A percentile compares a stretch with the other conserved stretches of the same genome.
These are phyloP conservation scores for Melanophora roralis DNA, from an alignment of 2,888 invertebrate species.

Conservation along the genomic window DNA sequence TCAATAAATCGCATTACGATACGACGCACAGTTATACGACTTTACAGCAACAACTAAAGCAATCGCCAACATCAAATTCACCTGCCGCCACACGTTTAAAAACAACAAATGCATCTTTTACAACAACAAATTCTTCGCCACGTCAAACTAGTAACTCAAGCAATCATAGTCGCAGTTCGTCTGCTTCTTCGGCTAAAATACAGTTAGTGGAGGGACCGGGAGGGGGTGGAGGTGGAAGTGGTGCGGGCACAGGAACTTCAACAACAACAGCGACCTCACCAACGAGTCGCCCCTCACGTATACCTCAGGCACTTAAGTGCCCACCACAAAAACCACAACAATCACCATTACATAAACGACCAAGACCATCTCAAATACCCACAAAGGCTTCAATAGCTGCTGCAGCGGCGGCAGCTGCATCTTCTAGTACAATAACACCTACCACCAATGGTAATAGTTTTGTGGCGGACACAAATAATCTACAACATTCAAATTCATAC, in stretches of 20 bases:
- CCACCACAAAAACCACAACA: conserved; percentile 72
- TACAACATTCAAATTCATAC: conserved; percentile 71
- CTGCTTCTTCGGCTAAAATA: conserved; percentile 73
- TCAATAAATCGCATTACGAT: conserved; percentile 54
- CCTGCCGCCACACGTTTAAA: conserved; percentile 69
- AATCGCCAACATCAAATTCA: conserved; percentile 63
- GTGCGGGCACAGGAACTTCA: conserved; percentile 53
- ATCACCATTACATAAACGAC: conserved; percentile 76
- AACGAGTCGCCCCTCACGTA: conserved; percentile 79
- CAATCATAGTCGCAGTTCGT: conserved; percentile 72
- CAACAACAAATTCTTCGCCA: conserved; percentile 70
- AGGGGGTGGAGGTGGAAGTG: conserved; percentile 63
- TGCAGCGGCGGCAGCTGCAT: conserved; percentile 66
- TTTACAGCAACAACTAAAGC: conserved; percentile 64
- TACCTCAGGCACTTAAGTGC: conserved; percentile 78
- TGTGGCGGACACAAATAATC: conserved; percentile 46
- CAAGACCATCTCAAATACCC: conserved; percentile 76
- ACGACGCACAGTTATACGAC: conserved; percentile 50
- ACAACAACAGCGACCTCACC: conserved; percentile 70
- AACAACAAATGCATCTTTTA: conserved; percentile 61
- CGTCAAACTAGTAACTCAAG: conserved; percentile 64
- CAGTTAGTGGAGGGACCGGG: conserved; percentile 68
- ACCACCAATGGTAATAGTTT: conserved; percentile 60
- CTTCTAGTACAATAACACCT: conserved; percentile 58
- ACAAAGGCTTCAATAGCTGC: conserved; percentile 68